Evolutionary conservation across 2,888 invertebrate species (phyloP), one percentile per base, ranked within the genome.

Genomic region (Athalia rosae): DNA sequence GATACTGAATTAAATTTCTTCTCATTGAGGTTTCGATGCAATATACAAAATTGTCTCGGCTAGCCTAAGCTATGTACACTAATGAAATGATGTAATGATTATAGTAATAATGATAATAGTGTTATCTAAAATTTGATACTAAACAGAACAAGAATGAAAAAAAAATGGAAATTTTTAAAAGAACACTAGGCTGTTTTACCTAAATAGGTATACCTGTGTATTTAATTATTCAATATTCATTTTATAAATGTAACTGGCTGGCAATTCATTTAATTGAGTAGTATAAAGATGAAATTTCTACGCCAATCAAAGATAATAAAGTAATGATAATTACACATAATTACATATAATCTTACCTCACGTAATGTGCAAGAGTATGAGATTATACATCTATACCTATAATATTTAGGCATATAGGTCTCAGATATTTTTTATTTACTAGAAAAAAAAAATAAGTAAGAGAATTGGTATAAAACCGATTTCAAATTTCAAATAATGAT

Each of bases 41-140:
- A 78, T 76, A 66, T 78, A 78, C 78, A 78, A 78, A 78, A 76
- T 76, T 63, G 58, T 78, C 77, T 74, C 62, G 74, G 11, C 61
- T 74, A 61, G 61, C 74, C 61, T 58, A 78, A 66, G 76, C 76
- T 78, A 78, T 78, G 47, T 78, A 78, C 78, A 78, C 56, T 41
- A 74, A 74, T 76, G 47, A 56, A 76, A 53, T 77, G 48, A 63
- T 63, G 48, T 45, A 53, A 53, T 50, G 50, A 77, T 48, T 41
- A 77, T 13, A 50, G 45, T 58, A 58, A 71, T 58, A 45, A 56
- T 58, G 53, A 28, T 13, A 71, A 71, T 71, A 56, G 58, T 50
- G 56, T 71, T 58, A 45, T 71, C 56, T 71, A 71, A 71, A 45
- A 71, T 71, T 45, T 64, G 9, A 71, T 58, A 71, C 58, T 71